These are phyloP conservation scores for Sarcophaga subvicina DNA, from an alignment of 2,888 invertebrate species.

Conservation along the genomic window DNA sequence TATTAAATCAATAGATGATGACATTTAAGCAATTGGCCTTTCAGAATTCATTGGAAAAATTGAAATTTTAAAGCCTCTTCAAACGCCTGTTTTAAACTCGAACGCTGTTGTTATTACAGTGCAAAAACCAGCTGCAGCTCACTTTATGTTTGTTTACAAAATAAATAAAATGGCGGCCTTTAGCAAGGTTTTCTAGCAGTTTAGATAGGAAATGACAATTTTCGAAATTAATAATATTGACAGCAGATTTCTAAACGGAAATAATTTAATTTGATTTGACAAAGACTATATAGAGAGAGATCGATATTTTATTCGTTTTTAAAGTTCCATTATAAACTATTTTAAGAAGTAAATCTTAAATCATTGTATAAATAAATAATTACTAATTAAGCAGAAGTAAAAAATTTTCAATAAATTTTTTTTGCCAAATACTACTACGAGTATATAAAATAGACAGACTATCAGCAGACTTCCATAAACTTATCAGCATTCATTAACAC, in stretches of 20 bases:
- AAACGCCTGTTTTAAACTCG: too few species aligned
- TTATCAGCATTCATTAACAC: slow-evolving; percentile 63
- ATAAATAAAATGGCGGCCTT: background rate
- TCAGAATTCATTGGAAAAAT: background rate
- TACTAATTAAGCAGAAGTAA: background rate
- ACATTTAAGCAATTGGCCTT: background rate
- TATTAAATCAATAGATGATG: slow-evolving; percentile 85
- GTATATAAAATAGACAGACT: slow-evolving; percentile 77
- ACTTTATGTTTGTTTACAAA: background rate
- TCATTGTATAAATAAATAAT: background rate
- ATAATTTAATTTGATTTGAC: too few species aligned
- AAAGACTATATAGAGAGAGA: too few species aligned
- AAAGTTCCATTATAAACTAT: background rate
- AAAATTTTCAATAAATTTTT: slow-evolving; percentile 70
- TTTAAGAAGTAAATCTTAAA: background rate
- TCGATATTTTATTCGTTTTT: too few species aligned
- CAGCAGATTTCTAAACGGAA: too few species aligned
- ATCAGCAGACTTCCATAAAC: slow-evolving; percentile 80
- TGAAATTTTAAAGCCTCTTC: too few species aligned
- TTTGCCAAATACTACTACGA: slow-evolving; percentile 77
- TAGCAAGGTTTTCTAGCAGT: too few species aligned
- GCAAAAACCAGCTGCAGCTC: background rate
- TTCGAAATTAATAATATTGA: too few species aligned
- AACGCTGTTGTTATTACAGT: too few species aligned
- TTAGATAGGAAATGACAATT: too few species aligned